Evolutionary conservation across 2,888 invertebrate genomes (phyloP).

Genomic region (Halictus ligatus): DNA sequence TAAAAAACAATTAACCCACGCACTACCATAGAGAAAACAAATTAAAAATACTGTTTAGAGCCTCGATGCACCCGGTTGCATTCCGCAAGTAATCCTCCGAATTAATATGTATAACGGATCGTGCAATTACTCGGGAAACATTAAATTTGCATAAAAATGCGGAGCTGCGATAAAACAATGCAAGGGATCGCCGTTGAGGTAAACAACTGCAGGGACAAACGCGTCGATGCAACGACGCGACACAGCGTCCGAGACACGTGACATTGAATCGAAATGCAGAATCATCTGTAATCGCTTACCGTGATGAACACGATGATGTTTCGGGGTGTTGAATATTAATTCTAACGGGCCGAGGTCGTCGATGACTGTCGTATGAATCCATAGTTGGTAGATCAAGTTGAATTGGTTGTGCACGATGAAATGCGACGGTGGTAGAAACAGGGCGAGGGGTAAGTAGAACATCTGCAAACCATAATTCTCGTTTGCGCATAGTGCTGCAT

Average conservation of each 20-base stretch:
- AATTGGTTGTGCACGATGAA: constrained; percentile 95
- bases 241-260: neutral
- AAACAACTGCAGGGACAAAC: constrained; percentile 5
- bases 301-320: constrained; percentile 94
- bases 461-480: constrained; percentile 85
- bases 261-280: neutral
- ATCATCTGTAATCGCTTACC: constrained; percentile 85
- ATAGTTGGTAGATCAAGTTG: constrained; percentile 96
- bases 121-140: neutral
- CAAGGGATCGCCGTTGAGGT: neutral
- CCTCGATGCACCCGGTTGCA: too few relatives aligned
- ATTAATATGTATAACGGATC: neutral
- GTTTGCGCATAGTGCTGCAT: neutral
- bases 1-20: too few relatives aligned
- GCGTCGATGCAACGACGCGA: neutral
- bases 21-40: neutral
- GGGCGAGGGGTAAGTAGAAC: constrained; percentile 90
- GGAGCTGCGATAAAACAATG: neutral
- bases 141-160: constrained; percentile 1
- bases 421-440: constrained; percentile 91
- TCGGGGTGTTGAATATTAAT: constrained; percentile 94
- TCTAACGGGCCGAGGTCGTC: constrained; percentile 93
- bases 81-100: too few relatives aligned
- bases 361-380: constrained; percentile 96
- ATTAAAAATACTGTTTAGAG: neutral